Conservation (phyloP, 2,797 vertebrate genomes). For the Crax fasciolata region DNA sequence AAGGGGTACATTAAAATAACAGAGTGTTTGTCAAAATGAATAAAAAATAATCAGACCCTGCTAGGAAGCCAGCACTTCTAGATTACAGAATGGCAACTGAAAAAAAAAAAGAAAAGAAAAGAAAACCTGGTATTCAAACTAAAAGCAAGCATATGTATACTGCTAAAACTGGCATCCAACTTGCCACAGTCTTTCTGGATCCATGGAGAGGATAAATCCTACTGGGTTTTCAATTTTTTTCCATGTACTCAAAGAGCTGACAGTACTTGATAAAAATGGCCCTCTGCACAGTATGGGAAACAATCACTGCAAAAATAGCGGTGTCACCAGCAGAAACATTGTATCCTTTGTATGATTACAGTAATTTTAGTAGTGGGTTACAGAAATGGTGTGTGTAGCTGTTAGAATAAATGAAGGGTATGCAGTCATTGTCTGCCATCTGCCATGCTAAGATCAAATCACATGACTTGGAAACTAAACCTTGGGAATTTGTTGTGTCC, state of each 20-base stretch:
- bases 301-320: neutral
- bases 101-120: neutral
- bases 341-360: conserved; percentile 42
- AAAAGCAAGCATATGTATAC: neutral
- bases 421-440: conserved; percentile 83
- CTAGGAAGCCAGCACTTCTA: neutral
- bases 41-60: neutral
- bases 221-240: neutral
- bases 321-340: neutral
- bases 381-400: neutral
- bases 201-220: conserved; percentile 6
- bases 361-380: conserved; percentile 18
- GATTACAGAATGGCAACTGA: neutral
- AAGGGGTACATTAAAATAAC: neutral
- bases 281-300: conserved; percentile 18
- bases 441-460: conserved; percentile 86
- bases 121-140: conserved; percentile 1
- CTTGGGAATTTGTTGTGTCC: conserved; percentile 78
- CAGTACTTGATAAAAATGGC: conserved; percentile 35
- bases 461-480: conserved; percentile 80
- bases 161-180: conserved; percentile 23
- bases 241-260: neutral
- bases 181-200: conserved; percentile 8
- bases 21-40: neutral
- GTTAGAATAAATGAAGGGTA: conserved; percentile 18